These are phyloP conservation scores for Noctua janthe DNA, from an alignment of 2,888 invertebrate species.

Conservation along the genomic window DNA sequence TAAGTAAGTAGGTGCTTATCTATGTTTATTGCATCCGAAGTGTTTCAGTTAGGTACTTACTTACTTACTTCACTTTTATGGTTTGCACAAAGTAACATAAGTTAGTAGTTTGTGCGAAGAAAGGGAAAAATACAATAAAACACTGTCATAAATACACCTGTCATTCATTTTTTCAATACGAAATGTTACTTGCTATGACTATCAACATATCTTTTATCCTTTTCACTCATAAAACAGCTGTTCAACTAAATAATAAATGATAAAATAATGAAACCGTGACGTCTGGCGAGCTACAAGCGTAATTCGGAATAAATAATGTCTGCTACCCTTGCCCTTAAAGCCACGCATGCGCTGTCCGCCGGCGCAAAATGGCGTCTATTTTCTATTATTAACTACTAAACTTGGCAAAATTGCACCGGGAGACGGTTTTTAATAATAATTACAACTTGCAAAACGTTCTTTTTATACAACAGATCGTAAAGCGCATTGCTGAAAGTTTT, in stretches of 20 bases:
- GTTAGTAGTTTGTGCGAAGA: not conserved
- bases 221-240: slow-evolving; percentile 22
- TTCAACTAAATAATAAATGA: slow-evolving; percentile 29
- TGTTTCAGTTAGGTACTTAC: not conserved
- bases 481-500: slow-evolving; percentile 26
- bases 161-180: slow-evolving; percentile 6
- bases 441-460: slow-evolving; percentile 22
- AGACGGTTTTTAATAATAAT: slow-evolving; percentile 36
- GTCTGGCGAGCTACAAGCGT: slow-evolving; percentile 33
- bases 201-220: not conserved
- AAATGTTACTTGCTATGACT: not conserved
- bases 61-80: not conserved
- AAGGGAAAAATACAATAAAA: not conserved
- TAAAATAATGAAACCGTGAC: slow-evolving; percentile 21
- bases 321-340: slow-evolving; percentile 81
- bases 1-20: not conserved
- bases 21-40: not conserved
- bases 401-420: slow-evolving; percentile 48
- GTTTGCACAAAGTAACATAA: not conserved
- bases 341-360: slow-evolving; percentile 81
- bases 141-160: not conserved
- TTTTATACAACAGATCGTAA: slow-evolving; percentile 12
- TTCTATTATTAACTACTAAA: slow-evolving; percentile 63
- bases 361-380: slow-evolving; percentile 79
- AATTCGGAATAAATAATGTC: slow-evolving; percentile 59